Evolutionary conservation across 2,888 invertebrate genomes (phyloP).

Genomic region (Agrilus cyanescens): DNA sequence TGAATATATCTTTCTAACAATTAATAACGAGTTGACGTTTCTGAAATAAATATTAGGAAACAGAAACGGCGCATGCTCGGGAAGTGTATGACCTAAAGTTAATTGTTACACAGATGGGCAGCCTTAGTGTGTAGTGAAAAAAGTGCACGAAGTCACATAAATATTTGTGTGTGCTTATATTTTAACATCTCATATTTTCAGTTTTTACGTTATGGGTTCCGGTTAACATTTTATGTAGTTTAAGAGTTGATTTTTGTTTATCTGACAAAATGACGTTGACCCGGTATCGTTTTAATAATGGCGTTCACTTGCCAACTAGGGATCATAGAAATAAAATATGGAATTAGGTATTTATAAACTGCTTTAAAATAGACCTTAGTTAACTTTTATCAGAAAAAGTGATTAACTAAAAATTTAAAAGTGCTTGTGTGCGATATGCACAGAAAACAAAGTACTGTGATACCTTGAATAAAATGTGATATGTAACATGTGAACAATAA

Average conservation of each 20-base stretch:
- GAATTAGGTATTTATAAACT: constrained; percentile 6
- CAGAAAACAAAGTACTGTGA: constrained; percentile 22
- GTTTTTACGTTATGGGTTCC: too few species aligned
- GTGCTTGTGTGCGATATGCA: neutral
- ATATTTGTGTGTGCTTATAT: too few species aligned
- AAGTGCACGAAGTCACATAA: too few species aligned
- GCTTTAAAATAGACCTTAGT: too few species aligned
- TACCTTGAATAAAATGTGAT: constrained; percentile 28
- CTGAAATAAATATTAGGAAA: constrained; percentile 3
- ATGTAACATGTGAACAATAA: constrained; percentile 19
- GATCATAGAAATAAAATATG: constrained; percentile 15
- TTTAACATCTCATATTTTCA: too few species aligned
- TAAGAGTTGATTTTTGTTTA: constrained; percentile 2
- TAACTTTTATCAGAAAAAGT: too few species aligned
- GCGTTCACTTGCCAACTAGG: constrained; percentile 20
- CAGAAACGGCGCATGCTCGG: constrained; percentile 10
- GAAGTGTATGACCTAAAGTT: constrained; percentile 12
- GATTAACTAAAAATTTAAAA: too few species aligned
- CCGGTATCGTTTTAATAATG: constrained; percentile 23
- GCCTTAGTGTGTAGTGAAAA: constrained; percentile 4
- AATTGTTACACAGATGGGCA: constrained; percentile 12
- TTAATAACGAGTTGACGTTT: too few species aligned
- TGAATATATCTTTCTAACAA: too few species aligned
- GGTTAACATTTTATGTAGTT: too few species aligned
- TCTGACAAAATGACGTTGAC: constrained; percentile 24